These are phyloP conservation scores for Paramuricea clavata DNA, from an alignment of 92 coral and sea anemone species.

Conservation along the genomic window DNA sequence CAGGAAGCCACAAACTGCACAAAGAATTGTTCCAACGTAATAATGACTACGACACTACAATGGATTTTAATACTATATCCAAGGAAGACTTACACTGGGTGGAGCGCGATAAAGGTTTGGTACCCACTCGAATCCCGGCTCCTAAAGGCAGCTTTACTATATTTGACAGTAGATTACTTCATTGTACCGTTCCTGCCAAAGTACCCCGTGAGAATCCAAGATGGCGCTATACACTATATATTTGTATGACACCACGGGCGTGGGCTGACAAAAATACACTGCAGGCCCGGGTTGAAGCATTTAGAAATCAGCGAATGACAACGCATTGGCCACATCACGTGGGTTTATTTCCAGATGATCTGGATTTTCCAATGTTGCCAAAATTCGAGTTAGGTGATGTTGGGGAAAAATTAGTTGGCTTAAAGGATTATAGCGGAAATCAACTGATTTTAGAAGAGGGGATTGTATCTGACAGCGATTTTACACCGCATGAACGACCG, in stretches of 20 bases:
- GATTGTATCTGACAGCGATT: neutral
- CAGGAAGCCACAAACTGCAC: conserved; percentile 38
- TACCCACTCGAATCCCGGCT: neutral
- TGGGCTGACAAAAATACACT: conserved; percentile 39
- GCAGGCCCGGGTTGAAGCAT: conserved; percentile 32
- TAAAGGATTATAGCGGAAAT: conserved; percentile 36
- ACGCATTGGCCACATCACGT: conserved; percentile 51
- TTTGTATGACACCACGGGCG: conserved; percentile 42
- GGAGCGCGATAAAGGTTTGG: conserved; percentile 35
- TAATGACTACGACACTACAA: neutral
- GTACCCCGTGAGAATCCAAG: conserved; percentile 30
- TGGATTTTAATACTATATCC: conserved; percentile 29
- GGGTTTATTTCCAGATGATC: conserved; percentile 40
- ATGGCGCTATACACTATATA: conserved; percentile 38
- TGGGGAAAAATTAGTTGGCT: conserved; percentile 24
- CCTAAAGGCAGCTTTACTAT: conserved; percentile 28
- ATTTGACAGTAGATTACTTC: conserved; percentile 45
- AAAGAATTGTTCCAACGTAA: conserved; percentile 23
- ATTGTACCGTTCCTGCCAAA: conserved; percentile 15
- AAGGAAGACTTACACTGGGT: conserved; percentile 32
- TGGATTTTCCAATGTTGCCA: neutral
- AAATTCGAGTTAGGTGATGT: conserved; percentile 17
- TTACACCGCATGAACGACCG: conserved; percentile 22
- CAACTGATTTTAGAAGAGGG: conserved; percentile 17
- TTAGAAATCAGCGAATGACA: conserved; percentile 38